A percentile compares a stretch with the other conserved stretches of the same genome.
Conservation (phyloP, 1,140 invertebrate species). For the Lordiphosa mommai region DNA sequence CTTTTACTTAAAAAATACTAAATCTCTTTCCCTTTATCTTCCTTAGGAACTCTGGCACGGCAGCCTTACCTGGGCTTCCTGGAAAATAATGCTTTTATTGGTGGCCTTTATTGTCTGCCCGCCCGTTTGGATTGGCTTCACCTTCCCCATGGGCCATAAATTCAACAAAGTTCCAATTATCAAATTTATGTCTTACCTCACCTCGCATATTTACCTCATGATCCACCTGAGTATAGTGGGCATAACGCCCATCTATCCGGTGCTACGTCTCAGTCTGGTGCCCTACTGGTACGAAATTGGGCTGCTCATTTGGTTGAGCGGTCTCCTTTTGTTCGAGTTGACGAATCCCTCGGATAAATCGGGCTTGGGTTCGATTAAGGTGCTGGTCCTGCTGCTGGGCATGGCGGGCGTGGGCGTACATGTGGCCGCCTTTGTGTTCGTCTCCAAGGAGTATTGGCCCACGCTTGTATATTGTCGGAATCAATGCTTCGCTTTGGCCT, state of each 20-base stretch:
- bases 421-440: constrained; percentile 87
- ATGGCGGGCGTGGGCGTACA: constrained; percentile 95
- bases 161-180: constrained; percentile 98
- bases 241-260: constrained; percentile 92
- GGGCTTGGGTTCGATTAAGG: constrained; percentile 95
- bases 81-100: constrained; percentile 96
- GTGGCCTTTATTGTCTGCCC: constrained; percentile 95
- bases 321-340: constrained; percentile 96
- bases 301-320: constrained; percentile 96
- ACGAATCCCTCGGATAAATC: constrained; percentile 98
- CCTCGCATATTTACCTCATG: constrained; percentile 98
- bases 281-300: constrained; percentile 98
- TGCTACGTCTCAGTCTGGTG: constrained; percentile 86
- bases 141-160: constrained; percentile 95
- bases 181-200: constrained; percentile 99
- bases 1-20: not conserved
- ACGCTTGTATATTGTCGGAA: constrained; percentile 95
- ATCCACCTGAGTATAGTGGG: constrained; percentile 93
- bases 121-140: constrained; percentile 97
- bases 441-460: constrained; percentile 87
- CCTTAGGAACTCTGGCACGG: constrained; percentile 96
- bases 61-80: constrained; percentile 95
- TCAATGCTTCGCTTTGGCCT: constrained; percentile 96
- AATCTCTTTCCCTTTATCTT: not conserved
- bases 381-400: constrained; percentile 94